phyloP scores from a whole-genome alignment of 2,797 vertebrate genomes.

The Sardinella longiceps region DNA sequence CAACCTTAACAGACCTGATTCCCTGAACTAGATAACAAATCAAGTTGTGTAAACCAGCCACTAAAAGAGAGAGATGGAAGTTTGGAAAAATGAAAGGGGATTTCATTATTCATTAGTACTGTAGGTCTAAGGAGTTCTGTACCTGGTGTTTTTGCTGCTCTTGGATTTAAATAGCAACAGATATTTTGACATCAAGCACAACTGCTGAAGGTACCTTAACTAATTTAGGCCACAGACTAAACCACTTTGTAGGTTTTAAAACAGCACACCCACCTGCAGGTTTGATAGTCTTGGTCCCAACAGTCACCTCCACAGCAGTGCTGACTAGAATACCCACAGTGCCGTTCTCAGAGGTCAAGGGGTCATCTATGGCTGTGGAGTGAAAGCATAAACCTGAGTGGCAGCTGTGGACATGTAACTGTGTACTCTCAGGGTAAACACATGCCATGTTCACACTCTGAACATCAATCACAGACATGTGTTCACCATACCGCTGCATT shows the following conservation, averaged over 20 bases:
- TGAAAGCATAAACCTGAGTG: not conserved
- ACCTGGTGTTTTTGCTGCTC: too few relatives aligned
- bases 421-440: not conserved
- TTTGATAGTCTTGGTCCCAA: conserved; percentile 86
- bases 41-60: too few relatives aligned
- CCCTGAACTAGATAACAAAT: too few relatives aligned
- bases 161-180: too few relatives aligned
- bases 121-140: too few relatives aligned
- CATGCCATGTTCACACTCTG: not conserved
- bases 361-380: conserved; percentile 77
- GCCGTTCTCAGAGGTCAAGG: conserved; percentile 83
- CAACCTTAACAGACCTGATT: too few relatives aligned
- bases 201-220: too few relatives aligned
- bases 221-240: not conserved
- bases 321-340: conserved; percentile 92
- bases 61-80: too few relatives aligned
- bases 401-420: not conserved
- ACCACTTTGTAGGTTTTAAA: not conserved
- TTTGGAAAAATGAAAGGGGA: too few relatives aligned
- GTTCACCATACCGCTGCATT: not conserved
- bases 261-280: conserved; percentile 83
- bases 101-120: too few relatives aligned
- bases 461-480: not conserved
- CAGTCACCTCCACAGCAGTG: conserved; percentile 89
- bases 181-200: too few relatives aligned